Conservation (phyloP, 1,140 invertebrate species). For the Drosophila asahinai region DNA sequence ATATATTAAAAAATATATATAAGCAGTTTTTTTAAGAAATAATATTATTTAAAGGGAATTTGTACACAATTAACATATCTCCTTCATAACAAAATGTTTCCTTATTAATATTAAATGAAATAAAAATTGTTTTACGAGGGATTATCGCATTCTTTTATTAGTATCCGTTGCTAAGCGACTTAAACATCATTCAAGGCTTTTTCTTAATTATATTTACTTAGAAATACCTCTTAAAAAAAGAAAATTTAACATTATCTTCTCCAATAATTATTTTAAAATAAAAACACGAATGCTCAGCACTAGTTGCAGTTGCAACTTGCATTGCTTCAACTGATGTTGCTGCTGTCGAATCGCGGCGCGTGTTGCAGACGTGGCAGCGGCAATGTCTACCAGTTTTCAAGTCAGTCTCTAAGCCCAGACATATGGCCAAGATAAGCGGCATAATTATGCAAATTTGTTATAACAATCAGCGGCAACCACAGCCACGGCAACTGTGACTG, state of each 20-base stretch:
- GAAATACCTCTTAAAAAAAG: neutral
- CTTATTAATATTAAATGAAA: too few species aligned
- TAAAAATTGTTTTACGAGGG: too few species aligned
- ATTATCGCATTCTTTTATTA: too few species aligned
- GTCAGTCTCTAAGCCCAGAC: slow-evolving; percentile 48
- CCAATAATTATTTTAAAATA: neutral
- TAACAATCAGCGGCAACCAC: slow-evolving; percentile 64
- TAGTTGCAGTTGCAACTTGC: slow-evolving; percentile 5
- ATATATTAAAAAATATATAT: too few species aligned
- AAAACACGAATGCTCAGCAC: neutral
- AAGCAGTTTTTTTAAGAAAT: too few species aligned
- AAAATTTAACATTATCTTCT: too few species aligned
- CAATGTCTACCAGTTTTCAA: slow-evolving; percentile 39
- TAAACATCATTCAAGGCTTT: accelerated
- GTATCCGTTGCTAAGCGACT: too few species aligned
- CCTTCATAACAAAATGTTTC: too few species aligned
- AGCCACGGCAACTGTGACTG: slow-evolving; percentile 18
- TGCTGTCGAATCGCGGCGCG: slow-evolving; percentile 39
- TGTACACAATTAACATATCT: too few species aligned
- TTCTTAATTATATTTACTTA: neutral
- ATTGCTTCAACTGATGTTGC: slow-evolving; percentile 6
- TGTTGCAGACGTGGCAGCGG: slow-evolving; percentile 41
- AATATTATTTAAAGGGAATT: too few species aligned
- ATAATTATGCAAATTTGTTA: slow-evolving; percentile 84
- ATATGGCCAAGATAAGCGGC: slow-evolving; percentile 81